Base-by-base conservation (phyloP, 2,888 invertebrate species). In the Lepidocyrtoides sp. region DNA sequence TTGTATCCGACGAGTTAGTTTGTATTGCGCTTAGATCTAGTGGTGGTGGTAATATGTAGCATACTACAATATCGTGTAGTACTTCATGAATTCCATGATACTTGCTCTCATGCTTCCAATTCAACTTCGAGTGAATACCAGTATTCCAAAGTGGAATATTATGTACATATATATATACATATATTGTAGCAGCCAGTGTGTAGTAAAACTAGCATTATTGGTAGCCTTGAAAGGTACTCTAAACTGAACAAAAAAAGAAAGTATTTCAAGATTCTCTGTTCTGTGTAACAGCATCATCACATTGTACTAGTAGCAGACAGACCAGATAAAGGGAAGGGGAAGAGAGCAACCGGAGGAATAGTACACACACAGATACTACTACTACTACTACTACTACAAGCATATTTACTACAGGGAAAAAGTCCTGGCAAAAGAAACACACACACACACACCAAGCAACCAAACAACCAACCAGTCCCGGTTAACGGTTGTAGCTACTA, bases 291-390 rank as follows among this genome's bases (percentile, higher is more conserved):
- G 29, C 81, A 81, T 54, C 57, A 81, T 32, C n/a, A n/a, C n/a
- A 77, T 54, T 57, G 36, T 54, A 8, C n/a, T 48, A 32, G 17
- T 57, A 36, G 32, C 36, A 81, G n/a, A n/a, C n/a, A n/a, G n/a
- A n/a, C 20, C 51, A 54, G 81, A 29, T 32, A 54, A 44, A 81
- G 12, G 12, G 44, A 12, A 63, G 17, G 10, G 51, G 81, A 81
- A 57, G 81, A 81, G 81, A 77, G 81, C 17, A 81, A 81, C 81
- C 81, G 57, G 57, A 48, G 48, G 36, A 81, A 81, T 57, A 81
- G 36, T 57, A 36, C 57, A 54, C 23, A 77, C 36, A 32, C 17
- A 57, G 32, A 12, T 51, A 51, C 77, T 54, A 26, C 51, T 32
- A 79, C 48, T 5, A 77, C 77, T 79, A 32, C 29, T n/a, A n/a